Base-by-base conservation (phyloP, 1,140 invertebrate genomes). In the Drosophila tsacasi region DNA sequence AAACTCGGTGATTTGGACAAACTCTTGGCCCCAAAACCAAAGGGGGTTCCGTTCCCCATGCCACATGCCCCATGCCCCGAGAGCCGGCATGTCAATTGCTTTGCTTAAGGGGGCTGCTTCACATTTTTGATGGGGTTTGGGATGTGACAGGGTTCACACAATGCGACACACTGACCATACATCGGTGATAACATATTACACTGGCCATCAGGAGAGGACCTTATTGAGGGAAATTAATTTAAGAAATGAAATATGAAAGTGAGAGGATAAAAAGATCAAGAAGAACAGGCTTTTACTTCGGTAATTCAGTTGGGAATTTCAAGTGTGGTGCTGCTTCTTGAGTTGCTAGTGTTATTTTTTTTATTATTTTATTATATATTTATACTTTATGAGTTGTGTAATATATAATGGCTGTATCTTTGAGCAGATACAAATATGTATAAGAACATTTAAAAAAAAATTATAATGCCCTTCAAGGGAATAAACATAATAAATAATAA, bases 1-100 rank as follows among this genome's bases (percentile, higher is more conserved):
- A 91, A 90, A 91, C 90, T 91, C 83, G 78, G 78, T 84, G 89
- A 91, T 89, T 91, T 82, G 69, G 52, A 81, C 86, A 83, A 79
- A 81, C 85, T 89, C 72, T 50, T 63, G 25, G 44, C 46, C 47
- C 47, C 46, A 47, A 58, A 47, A 47, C 30, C 32, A 46, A 46
- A 17, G 32, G 25, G 23, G 15, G 4, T 12, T n/a, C 10, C 13
- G 2, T 12, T 32, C 9, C 27, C n/a, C 42, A n/a, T 9, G 42
- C 9, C 5, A 1, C 19, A 3, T n/a, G n/a, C n/a, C n/a, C n/a
- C n/a, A n/a, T n/a, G 17, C 27, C 15, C 15, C 25, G 30, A 67
- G 32, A 32, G 35, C 21, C n/a, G 67, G 54, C 67, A 73, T 73
- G 71, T 73, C 71, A 73, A 73, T 73, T 61, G 71, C 55, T 73